Percentiles rank a stretch among this genome's conserved stretches.
These are phyloP conservation scores for Gymnorhina tibicen DNA, from an alignment of 2,113 vertebrate species.

Conservation along the genomic window DNA sequence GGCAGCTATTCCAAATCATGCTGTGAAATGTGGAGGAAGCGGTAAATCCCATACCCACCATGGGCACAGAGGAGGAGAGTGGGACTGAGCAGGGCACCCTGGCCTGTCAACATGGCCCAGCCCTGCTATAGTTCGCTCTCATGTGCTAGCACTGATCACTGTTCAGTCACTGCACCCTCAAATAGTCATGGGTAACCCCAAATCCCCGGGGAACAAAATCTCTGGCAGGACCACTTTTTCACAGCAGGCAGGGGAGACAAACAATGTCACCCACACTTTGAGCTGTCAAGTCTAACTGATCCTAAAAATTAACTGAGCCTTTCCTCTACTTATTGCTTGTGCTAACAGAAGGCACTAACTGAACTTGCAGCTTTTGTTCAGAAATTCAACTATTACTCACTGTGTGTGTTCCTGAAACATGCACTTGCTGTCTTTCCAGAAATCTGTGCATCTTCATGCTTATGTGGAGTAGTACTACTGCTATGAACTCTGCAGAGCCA, in stretches of 20 bases:
- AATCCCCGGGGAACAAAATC: neutral
- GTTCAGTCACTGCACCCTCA: neutral
- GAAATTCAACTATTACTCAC: neutral
- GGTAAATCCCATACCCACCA: neutral
- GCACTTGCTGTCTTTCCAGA: neutral
- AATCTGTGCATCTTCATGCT: neutral
- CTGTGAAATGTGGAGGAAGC: neutral
- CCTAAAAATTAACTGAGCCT: neutral
- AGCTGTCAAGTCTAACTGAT: neutral
- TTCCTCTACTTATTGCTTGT: neutral
- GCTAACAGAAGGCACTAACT: neutral
- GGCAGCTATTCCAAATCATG: neutral
- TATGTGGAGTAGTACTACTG: neutral
- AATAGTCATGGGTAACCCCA: neutral
- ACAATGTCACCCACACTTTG: fast-evolving
- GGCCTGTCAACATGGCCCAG: neutral
- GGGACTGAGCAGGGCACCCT: neutral
- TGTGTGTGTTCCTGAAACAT: neutral
- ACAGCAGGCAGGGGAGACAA: neutral
- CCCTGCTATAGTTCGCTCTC: fast-evolving
- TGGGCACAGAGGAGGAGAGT: neutral
- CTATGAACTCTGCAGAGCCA: fast-evolving
- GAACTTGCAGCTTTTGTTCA: neutral
- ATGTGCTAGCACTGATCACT: neutral
- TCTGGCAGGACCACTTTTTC: neutral